phyloP scores from a whole-genome alignment of 2,888 invertebrate genomes.

The Cheilosia variabilis region DNA sequence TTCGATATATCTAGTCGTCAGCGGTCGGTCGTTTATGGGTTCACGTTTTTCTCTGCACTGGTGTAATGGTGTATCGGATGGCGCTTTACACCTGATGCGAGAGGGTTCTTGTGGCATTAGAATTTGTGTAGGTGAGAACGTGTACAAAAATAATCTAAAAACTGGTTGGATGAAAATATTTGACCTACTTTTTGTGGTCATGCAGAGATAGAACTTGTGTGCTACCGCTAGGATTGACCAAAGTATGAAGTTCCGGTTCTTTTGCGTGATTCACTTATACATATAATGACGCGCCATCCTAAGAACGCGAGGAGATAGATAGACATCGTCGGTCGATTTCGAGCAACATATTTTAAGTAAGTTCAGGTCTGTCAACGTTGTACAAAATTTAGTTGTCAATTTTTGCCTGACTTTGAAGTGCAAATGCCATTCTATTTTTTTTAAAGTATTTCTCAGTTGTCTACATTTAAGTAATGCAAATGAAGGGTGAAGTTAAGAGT shows the following conservation, averaged over 20 bases:
- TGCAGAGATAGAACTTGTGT: constrained; percentile 1
- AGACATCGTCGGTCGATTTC: background rate
- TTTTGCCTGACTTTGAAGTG: too few relatives aligned
- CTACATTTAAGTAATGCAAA: too few relatives aligned
- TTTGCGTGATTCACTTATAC: constrained; percentile 3
- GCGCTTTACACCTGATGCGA: constrained; percentile 27
- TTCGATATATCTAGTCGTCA: background rate
- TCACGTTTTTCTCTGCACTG: too few relatives aligned
- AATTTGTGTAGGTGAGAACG: constrained; percentile 18
- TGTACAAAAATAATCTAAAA: background rate
- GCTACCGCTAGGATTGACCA: background rate
- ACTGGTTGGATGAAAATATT: constrained; percentile 10
- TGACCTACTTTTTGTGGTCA: constrained; percentile 34
- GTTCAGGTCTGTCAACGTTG: too few relatives aligned
- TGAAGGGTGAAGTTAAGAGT: too few relatives aligned
- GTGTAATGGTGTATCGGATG: background rate
- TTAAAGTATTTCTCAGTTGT: too few relatives aligned
- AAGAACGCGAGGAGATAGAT: background rate
- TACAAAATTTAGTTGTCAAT: too few relatives aligned
- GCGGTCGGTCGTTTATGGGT: background rate
- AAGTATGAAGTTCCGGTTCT: constrained; percentile 15
- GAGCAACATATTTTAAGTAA: too few relatives aligned
- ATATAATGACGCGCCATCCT: background rate
- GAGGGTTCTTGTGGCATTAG: constrained; percentile 8
- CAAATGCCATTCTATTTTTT: too few relatives aligned